Evolutionary conservation across 2,888 invertebrate genomes (phyloP).

Genomic region (Limnephilus rhombicus): DNA sequence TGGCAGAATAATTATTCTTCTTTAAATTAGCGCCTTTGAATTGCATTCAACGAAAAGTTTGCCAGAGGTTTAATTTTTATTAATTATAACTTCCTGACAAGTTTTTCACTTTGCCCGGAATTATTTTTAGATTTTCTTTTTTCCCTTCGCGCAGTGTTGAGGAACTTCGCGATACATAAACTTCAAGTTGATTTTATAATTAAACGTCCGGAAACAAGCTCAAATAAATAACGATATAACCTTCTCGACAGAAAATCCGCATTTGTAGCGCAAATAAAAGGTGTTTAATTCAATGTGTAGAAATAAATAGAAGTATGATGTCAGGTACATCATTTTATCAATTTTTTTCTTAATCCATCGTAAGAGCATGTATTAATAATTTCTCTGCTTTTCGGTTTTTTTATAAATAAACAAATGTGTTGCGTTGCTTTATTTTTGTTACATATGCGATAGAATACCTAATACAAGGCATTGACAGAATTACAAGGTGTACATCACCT

Average conservation of each 20-base stretch:
- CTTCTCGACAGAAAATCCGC: background rate
- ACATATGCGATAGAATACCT: no score
- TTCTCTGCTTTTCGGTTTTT: no score
- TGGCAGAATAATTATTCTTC: constrained; percentile 34
- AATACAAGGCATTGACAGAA: no score
- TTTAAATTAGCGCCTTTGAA: constrained; percentile 36
- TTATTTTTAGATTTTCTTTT: constrained; percentile 18
- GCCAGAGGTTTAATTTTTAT: constrained; percentile 51
- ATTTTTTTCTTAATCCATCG: no score
- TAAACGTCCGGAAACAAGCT: background rate
- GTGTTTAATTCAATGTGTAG: background rate
- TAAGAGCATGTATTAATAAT: no score
- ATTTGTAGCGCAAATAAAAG: background rate
- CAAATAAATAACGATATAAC: background rate
- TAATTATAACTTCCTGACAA: constrained; percentile 56
- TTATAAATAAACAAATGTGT: no score
- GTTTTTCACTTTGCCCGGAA: constrained; percentile 47
- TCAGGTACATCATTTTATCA: no score
- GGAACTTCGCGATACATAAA: constrained; percentile 4
- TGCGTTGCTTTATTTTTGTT: no score
- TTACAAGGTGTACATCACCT: no score
- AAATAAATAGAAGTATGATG: background rate
- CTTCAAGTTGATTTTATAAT: background rate
- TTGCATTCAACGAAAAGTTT: constrained; percentile 50
- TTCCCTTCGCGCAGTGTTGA: background rate